Evolutionary conservation across 2,113 vertebrate genomes (phyloP), one percentile per base, ranked within the genome.

Genomic region (Balaenoptera acutorostrata): DNA sequence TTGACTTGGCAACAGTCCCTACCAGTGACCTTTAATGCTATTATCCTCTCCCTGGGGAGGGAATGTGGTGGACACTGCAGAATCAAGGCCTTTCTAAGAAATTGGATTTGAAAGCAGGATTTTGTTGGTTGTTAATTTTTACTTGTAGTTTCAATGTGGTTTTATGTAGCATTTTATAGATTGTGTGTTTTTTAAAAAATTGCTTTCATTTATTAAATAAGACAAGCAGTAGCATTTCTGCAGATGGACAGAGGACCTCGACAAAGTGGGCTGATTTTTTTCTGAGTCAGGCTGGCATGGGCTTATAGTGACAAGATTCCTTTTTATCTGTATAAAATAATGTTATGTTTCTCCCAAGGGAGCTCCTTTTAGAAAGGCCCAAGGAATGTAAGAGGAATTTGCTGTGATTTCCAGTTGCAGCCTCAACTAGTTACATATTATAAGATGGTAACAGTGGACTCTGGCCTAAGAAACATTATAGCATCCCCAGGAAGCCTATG

Each of bases 1-100:
- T 39, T 72, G 64, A 52, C 68, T 96, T 84, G 66, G 82, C 83
- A 69, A 31, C 15, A 74, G 41, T 74, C 44, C 33, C 82, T 81
- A 55, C 46, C 29, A 13, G 49, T 89, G 82, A 97, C 85, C 88
- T 97, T 90, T 95, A 66, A 41, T 61, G 39, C 69, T 72, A 3
- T 85, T 78, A 46, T 61, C n/a, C 21, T 74, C 69, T 92, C 84
- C 63, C 84, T 69, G 9, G 25, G 69, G 69, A 90, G 4, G 9
- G 27, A 71, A 68, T 49, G 17, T 85, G 12, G 31, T 44, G 1
- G 55, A 27, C 9, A 7, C 20, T 49, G 66, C 44, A 66, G 84
- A 95, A 92, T 61, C 27, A 88, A 90, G 44, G 4, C n/a, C 46
- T 97, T 97, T 92, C 93, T 66, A 82, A 95, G 96, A 97, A 95